Base-by-base conservation (phyloP, 2,888 invertebrate genomes). In the Sesia apiformis region DNA sequence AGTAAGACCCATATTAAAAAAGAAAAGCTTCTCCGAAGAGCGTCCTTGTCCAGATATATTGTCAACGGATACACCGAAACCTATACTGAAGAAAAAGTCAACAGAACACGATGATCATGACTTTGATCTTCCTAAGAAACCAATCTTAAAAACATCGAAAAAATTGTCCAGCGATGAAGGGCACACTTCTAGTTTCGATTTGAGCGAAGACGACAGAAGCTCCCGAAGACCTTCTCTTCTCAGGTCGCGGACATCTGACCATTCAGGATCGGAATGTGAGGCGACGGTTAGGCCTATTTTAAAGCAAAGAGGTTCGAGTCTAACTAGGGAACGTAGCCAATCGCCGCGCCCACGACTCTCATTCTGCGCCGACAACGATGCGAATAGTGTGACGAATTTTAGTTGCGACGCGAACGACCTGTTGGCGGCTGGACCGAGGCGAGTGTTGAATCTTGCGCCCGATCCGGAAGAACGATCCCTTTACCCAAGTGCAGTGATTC, bases 41-140 rank as follows among this genome's bases (percentile, higher is more conserved):
- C 78, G 91, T 60, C 87, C 93, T 38, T 90, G 86, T 63, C 83
- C 81, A 53, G 91, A 92, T 63, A 77, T 85, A 56, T 64, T 78
- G 39, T 64, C 72, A 51, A 76, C 78, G 4, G 90, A 90, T 55
- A 90, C 90, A 43, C 93, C 94, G 0, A 93, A 91, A 77, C 96
- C 97, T 3, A 97, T 97, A 69, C 78, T 97, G 46, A 97, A 97
- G 82, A 97, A 97, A 85, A 96, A 97, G 76, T 94, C 94, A 0
- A 93, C 93, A 60, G 94, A 94, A 69, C 93, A 93, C 51, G 93
- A 94, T 60, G 94, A 95, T 65, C 90, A 92, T 66, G 93, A 93
- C 52, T 95, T 94, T 64, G 94, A 94, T 52, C 90, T 92, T 63
- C 93, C 93, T 0, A 93, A 92, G 67, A 93, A 91, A 70, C 95